Conservation (phyloP, 2,797 vertebrate species). For the Chaetophractus vellerosus region DNA sequence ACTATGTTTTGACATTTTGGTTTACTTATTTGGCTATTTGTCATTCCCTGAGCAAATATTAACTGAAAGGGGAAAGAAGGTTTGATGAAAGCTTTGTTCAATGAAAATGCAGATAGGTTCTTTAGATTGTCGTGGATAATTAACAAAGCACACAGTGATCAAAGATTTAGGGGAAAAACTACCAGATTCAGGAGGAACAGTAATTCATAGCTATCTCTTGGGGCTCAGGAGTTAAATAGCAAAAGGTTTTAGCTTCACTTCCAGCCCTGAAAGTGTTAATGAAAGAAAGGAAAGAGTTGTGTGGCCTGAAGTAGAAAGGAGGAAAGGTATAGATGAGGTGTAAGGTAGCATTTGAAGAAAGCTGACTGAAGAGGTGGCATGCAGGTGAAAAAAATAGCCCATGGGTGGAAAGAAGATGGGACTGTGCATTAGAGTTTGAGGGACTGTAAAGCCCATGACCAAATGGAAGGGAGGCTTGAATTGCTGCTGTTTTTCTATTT, state of each 20-base stretch:
- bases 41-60: constrained; percentile 6
- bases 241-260: background rate
- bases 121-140: background rate
- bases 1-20: constrained; percentile 32
- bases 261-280: background rate
- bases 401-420: background rate
- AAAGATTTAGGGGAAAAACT: constrained; percentile 17
- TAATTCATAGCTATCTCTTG: background rate
- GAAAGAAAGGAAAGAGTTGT: background rate
- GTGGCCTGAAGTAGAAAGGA: background rate
- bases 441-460: background rate
- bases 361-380: background rate
- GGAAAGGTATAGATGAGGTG: background rate
- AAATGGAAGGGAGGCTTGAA: background rate
- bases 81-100: background rate
- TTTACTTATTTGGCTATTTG: constrained; percentile 10
- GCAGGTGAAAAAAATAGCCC: constrained; percentile 16
- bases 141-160: background rate
- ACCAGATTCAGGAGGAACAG: background rate
- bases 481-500: background rate
- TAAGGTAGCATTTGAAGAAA: background rate
- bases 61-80: background rate
- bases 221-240: background rate
- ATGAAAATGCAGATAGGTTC: background rate
- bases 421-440: background rate